phyloP scores from a whole-genome alignment of 2,888 invertebrate genomes.

The Coleophora flavipennella region DNA sequence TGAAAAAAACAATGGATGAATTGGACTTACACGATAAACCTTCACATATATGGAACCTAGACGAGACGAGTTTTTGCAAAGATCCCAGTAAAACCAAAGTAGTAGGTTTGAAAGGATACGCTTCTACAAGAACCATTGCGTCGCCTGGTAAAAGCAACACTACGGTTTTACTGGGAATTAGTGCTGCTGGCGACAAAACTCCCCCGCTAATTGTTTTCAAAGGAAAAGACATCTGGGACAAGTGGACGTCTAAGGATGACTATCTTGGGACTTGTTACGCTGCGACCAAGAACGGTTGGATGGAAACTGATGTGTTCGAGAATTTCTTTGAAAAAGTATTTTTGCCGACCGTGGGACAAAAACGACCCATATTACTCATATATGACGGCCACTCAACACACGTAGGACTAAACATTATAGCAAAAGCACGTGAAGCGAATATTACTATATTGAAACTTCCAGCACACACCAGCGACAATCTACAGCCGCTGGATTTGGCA shows the following conservation, averaged over 20 bases:
- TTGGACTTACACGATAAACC: background rate
- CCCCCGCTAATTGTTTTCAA: background rate
- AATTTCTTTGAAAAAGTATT: conserved; percentile 19
- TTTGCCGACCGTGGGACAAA: conserved; percentile 10
- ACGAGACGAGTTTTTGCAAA: background rate
- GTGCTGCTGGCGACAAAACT: background rate
- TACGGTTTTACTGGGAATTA: background rate
- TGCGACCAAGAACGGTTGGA: background rate
- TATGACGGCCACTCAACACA: no score
- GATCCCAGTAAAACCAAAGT: conserved; percentile 1
- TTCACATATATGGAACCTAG: no score
- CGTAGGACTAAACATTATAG: conserved; percentile 15
- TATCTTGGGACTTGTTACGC: background rate
- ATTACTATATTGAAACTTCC: conserved; percentile 15
- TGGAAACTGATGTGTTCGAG: conserved; percentile 15
- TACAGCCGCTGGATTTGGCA: conserved; percentile 19
- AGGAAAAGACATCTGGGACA: background rate
- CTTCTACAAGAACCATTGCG: background rate
- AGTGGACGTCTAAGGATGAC: background rate
- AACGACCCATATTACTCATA: conserved; percentile 16
- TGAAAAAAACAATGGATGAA: background rate
- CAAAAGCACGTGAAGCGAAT: conserved; percentile 5
- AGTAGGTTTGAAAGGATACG: background rate
- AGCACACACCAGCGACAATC: conserved; percentile 17
- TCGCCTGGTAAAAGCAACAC: background rate